Evolutionary conservation across 1,140 invertebrate genomes (phyloP), one percentile per base, ranked within the genome.

Genomic region (Cyclina sinensis): DNA sequence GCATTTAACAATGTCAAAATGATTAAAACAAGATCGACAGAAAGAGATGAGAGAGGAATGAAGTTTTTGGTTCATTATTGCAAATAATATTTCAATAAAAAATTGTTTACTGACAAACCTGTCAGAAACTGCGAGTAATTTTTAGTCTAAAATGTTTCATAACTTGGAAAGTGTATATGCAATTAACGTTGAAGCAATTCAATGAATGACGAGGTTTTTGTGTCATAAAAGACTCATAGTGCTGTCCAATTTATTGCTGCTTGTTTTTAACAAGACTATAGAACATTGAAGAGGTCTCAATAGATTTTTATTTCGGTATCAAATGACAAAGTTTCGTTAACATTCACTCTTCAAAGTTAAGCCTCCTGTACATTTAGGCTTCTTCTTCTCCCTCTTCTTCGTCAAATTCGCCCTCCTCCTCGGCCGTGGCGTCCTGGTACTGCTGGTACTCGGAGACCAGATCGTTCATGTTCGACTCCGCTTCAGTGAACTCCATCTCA

Each of bases 371-470:
- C 7, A 57, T 76, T 76, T 48, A 81, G 18, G 51, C 39, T 74
- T 84, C 39, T 16, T 24, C 82, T 35, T 83, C 59, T 98, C 97
- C 93, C 97, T 97, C 80, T 97, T 97, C 96, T 98, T 98, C 81
- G 2, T 93, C 94, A 32, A 93, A 92, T 57, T 94, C 94, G 14
- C 91, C 93, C 85, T 94, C 94, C 46, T 95, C 94, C 39, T 95
- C 94, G 37, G 92, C 94, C 24, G 92, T 93, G 65, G 94, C 95
- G 70, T 95, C 97, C 91, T 98, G 98, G 95, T 99, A 99, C 95
- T 99, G 98, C 94, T 99, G 98, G 95, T 98, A 99, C 94, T 99
- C 98, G 88, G 98, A 98, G 96, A 99, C 98, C 93, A 98, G 94
- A 92, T 98, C 98, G 92, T 97, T 97, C 97, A 98, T 97, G 96